Percentiles rank a stretch among this genome's conserved stretches.
phyloP scores from a whole-genome alignment of 2,888 invertebrate genomes.

The Nipponacmea schrenckii region DNA sequence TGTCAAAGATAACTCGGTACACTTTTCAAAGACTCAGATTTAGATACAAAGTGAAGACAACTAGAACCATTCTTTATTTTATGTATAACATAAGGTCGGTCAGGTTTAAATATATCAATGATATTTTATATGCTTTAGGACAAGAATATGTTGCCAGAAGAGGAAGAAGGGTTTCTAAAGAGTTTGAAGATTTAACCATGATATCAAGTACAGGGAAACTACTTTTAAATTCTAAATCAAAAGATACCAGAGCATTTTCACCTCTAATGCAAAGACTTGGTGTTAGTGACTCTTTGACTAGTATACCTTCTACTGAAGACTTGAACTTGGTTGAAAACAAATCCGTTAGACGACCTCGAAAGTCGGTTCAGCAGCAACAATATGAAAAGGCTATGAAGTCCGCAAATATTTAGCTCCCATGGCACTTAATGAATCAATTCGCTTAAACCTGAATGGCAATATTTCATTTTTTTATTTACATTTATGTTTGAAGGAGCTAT shows the following conservation, averaged over 20 bases:
- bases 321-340: slow-evolving; percentile 50
- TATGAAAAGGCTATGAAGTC: slow-evolving; percentile 26
- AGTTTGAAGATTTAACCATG: slow-evolving; percentile 55
- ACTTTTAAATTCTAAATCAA: slow-evolving; percentile 20
- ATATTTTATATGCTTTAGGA: slow-evolving; percentile 28
- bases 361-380: slow-evolving; percentile 49
- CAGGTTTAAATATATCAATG: too few relatives aligned
- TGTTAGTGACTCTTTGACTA: slow-evolving; percentile 16
- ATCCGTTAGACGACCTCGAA: slow-evolving; percentile 49
- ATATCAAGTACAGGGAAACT: slow-evolving; percentile 49
- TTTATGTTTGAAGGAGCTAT: too few relatives aligned
- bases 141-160: slow-evolving; percentile 35
- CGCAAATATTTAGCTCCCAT: too few relatives aligned
- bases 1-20: too few relatives aligned
- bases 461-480: too few relatives aligned
- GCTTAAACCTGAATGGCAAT: too few relatives aligned
- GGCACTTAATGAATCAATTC: too few relatives aligned
- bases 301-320: slow-evolving; percentile 21
- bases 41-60: slow-evolving; percentile 13
- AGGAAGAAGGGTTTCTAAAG: slow-evolving; percentile 50
- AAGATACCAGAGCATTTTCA: not conserved
- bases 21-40: slow-evolving; percentile 12
- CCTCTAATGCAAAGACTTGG: slow-evolving; percentile 20
- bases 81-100: too few relatives aligned
- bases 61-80: too few relatives aligned